Conservation (phyloP, 2,113 vertebrate species). For the Urocitellus parryii region DNA sequence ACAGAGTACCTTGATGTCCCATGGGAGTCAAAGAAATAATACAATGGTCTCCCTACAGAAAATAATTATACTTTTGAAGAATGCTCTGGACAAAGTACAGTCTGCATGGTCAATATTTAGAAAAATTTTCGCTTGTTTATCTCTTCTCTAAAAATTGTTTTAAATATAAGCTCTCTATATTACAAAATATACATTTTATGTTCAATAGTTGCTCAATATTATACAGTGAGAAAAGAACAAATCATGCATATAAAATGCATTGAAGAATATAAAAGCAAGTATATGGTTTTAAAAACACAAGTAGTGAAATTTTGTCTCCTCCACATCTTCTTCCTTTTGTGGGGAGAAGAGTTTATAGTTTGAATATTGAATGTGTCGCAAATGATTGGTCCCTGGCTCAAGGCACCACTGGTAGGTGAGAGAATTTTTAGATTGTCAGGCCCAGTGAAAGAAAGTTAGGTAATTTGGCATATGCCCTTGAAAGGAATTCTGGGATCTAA, state of each 20-base stretch:
- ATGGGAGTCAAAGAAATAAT: neutral
- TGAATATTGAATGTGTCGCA: neutral
- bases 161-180: no score
- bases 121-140: neutral
- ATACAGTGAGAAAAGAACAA: neutral
- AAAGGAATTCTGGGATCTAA: no score
- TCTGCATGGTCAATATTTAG: neutral
- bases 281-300: neutral
- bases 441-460: no score
- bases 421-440: neutral
- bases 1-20: neutral
- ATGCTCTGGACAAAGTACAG: neutral
- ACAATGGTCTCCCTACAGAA: neutral
- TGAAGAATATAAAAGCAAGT: no score
- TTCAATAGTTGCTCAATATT: neutral
- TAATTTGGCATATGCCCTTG: no score
- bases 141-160: neutral
- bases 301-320: neutral
- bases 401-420: no score
- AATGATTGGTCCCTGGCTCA: no score
- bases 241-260: neutral
- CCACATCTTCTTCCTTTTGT: neutral
- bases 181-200: neutral
- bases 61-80: neutral
- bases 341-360: neutral